phyloP scores from a whole-genome alignment of 1,140 invertebrate species.

The Listronotus bonariensis region DNA sequence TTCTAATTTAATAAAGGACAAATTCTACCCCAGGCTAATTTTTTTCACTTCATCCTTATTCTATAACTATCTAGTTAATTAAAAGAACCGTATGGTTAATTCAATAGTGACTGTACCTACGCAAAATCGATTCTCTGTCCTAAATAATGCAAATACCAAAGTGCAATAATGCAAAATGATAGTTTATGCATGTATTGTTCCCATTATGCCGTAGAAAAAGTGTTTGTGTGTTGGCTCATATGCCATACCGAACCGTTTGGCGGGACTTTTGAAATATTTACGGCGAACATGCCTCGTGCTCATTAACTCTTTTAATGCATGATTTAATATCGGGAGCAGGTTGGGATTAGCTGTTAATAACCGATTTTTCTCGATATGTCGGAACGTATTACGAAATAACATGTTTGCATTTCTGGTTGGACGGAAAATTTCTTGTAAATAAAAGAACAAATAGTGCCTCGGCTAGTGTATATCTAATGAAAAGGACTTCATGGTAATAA shows the following conservation, averaged over 20 bases:
- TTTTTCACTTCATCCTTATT: too few species aligned
- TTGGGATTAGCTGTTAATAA: conserved; percentile 15
- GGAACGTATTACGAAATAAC: too few species aligned
- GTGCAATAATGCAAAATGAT: conserved; percentile 18
- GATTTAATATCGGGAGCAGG: conserved; percentile 23
- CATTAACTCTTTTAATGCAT: conserved; percentile 19
- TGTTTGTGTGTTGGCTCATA: conserved; percentile 12
- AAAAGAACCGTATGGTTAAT: too few species aligned
- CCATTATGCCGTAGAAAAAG: conserved; percentile 12
- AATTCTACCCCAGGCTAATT: too few species aligned
- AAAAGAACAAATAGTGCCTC: too few species aligned
- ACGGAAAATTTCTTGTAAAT: too few species aligned
- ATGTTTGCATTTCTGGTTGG: too few species aligned
- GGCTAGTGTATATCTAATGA: too few species aligned
- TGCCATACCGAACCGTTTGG: conserved; percentile 7
- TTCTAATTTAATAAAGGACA: too few species aligned
- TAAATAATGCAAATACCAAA: conserved; percentile 17
- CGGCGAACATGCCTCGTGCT: conserved; percentile 4
- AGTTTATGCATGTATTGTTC: conserved; percentile 25
- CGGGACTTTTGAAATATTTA: conserved; percentile 13
- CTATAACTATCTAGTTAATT: too few species aligned
- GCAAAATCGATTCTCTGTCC: conserved; percentile 14
- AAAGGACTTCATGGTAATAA: too few species aligned
- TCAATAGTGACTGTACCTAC: conserved; percentile 1
- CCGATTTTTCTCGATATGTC: not conserved